A percentile compares a stretch with the other conserved stretches of the same genome.
These are phyloP conservation scores for Oxystoma pomonae DNA, from an alignment of 2,888 invertebrate genomes.

Conservation along the genomic window DNA sequence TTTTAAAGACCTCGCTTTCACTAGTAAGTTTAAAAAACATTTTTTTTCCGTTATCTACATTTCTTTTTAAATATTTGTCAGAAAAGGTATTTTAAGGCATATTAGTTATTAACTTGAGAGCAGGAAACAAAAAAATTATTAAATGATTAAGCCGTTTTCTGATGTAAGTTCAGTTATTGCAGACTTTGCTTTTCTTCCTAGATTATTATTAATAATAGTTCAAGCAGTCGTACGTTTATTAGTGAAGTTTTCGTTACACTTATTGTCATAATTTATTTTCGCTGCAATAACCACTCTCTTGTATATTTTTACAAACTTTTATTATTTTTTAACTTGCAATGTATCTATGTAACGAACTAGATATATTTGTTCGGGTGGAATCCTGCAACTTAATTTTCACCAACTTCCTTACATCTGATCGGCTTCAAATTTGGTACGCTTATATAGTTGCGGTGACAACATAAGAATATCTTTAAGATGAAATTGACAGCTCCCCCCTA, in stretches of 20 bases:
- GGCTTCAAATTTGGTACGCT: no score
- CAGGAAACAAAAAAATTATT: background rate
- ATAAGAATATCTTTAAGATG: no score
- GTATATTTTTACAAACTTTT: background rate
- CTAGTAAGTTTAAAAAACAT: background rate
- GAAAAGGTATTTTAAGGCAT: background rate
- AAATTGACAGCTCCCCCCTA: no score
- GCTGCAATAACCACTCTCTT: background rate
- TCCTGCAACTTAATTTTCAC: no score
- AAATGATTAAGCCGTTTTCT: background rate
- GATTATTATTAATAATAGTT: background rate
- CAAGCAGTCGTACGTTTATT: background rate
- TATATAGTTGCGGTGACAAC: no score
- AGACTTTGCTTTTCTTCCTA: background rate
- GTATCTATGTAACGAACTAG: no score
- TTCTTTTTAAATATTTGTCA: background rate
- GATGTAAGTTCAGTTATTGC: background rate
- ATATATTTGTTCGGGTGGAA: no score
- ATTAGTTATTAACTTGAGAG: background rate
- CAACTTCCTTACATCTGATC: no score
- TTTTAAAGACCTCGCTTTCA: background rate
- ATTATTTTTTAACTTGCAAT: no score
- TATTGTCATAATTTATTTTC: background rate
- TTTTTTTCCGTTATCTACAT: slow-evolving; percentile 2
- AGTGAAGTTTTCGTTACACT: background rate